These are phyloP conservation scores for Nesoenas mayeri DNA, from an alignment of 2,113 vertebrate genomes.

Conservation along the genomic window DNA sequence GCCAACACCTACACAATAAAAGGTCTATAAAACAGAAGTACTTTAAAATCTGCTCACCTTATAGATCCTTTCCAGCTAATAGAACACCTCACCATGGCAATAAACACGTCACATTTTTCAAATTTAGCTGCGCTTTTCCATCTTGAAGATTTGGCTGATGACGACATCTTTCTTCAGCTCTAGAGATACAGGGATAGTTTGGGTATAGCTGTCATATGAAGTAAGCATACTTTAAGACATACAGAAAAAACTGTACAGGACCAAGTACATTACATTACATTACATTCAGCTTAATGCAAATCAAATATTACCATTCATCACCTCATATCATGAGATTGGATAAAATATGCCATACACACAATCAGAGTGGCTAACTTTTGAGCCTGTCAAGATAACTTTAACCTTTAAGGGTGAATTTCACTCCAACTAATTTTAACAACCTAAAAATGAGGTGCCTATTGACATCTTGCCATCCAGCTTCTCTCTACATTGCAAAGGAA, in stretches of 20 bases:
- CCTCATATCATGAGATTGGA: not conserved
- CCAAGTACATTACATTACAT: not conserved
- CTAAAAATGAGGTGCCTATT: rapidly evolving
- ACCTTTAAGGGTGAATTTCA: not conserved
- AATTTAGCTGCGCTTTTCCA: not conserved
- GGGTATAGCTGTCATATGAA: not conserved
- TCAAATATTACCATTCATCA: not conserved
- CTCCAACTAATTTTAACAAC: not conserved
- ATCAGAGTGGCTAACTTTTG: not conserved
- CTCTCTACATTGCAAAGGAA: not conserved
- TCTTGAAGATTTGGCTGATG: not conserved
- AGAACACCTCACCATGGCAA: not conserved
- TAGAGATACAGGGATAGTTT: not conserved
- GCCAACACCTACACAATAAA: not conserved
- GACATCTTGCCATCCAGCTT: not conserved
- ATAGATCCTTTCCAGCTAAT: not conserved
- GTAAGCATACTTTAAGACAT: not conserved
- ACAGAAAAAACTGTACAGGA: not conserved
- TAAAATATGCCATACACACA: not conserved
- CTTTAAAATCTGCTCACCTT: not conserved
- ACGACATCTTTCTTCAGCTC: not conserved
- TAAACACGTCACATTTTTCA: not conserved
- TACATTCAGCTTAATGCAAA: not conserved
- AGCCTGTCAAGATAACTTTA: not conserved
- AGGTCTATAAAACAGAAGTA: not conserved